Conservation (phyloP, 2,797 vertebrate genomes). For the Propithecus perrieri region DNA sequence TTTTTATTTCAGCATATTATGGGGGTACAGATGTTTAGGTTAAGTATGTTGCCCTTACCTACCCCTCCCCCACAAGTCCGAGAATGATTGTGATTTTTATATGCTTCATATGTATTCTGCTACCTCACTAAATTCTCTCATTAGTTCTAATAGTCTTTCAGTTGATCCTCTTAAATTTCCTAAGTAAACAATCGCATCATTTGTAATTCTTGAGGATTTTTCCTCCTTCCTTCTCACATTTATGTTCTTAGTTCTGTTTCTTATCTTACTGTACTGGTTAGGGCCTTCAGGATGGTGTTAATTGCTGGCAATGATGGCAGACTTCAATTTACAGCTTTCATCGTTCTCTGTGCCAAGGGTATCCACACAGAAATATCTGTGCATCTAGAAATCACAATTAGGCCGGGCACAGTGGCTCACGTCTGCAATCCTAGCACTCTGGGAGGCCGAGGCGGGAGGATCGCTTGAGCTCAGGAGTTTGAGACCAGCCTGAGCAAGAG, state of each 20-base stretch:
- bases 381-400: constrained; percentile 27
- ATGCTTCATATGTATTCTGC: background rate
- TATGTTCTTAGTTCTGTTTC: background rate
- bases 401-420: too few relatives aligned
- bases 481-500: too few relatives aligned
- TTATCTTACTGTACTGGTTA: background rate
- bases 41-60: too few relatives aligned
- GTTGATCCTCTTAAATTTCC: background rate
- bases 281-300: background rate
- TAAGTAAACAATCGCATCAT: constrained; percentile 14
- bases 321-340: background rate
- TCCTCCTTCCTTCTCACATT: background rate
- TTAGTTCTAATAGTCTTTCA: background rate
- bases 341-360: background rate
- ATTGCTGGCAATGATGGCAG: background rate
- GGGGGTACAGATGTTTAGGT: too few relatives aligned
- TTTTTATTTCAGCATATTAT: background rate
- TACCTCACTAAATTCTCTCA: background rate
- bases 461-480: too few relatives aligned
- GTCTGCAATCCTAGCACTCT: too few relatives aligned
- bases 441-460: too few relatives aligned
- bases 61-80: too few relatives aligned
- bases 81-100: background rate
- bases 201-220: constrained; percentile 33
- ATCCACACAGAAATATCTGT: background rate